Conservation (phyloP, 2,113 vertebrate genomes). For the Thermophis baileyi region DNA sequence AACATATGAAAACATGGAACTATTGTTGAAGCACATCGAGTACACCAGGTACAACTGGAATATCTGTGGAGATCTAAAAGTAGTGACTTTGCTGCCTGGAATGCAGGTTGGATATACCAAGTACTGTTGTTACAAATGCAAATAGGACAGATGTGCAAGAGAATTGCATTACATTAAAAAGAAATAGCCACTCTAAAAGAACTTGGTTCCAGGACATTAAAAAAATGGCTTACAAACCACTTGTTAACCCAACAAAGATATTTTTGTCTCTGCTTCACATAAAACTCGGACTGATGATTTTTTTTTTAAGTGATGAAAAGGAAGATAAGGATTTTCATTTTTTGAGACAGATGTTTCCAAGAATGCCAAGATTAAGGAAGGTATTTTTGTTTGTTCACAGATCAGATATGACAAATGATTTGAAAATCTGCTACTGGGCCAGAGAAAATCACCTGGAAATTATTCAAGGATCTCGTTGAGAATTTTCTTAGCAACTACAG, state of each 20-base stretch:
- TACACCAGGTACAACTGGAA: too few relatives aligned
- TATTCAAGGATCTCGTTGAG: background rate
- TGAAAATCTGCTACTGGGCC: background rate
- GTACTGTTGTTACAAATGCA: too few relatives aligned
- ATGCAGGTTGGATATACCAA: too few relatives aligned
- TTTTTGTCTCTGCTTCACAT: background rate
- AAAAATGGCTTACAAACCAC: background rate
- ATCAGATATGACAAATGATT: background rate
- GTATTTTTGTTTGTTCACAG: background rate
- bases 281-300: background rate
- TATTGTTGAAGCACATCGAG: too few relatives aligned
- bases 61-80: too few relatives aligned
- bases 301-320: too few relatives aligned
- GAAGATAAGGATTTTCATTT: background rate
- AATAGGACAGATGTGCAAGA: too few relatives aligned
- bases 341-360: background rate
- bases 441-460: background rate
- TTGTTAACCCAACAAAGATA: background rate
- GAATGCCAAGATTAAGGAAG: background rate
- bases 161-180: background rate
- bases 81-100: too few relatives aligned
- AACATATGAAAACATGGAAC: too few relatives aligned
- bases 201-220: background rate
- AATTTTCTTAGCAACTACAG: background rate
- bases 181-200: background rate